These are phyloP conservation scores for Oligia strigilis DNA, from an alignment of 2,888 invertebrate genomes.

Conservation along the genomic window DNA sequence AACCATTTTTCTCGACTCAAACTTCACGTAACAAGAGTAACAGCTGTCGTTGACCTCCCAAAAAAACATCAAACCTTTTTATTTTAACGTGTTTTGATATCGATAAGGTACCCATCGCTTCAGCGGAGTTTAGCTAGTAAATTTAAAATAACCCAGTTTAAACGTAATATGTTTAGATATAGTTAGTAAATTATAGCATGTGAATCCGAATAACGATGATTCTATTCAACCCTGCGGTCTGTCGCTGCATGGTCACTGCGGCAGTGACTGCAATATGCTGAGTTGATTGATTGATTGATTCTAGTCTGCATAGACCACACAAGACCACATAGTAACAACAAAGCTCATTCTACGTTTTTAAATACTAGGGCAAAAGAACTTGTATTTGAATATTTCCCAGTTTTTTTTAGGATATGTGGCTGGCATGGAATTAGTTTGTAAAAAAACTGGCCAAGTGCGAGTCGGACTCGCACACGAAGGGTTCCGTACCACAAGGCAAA, in stretches of 20 bases:
- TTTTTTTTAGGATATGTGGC: neutral
- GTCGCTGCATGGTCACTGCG: conserved; percentile 42
- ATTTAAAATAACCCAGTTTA: too few relatives aligned
- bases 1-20: neutral
- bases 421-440: neutral
- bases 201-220: conserved; percentile 28
- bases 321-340: conserved; percentile 12
- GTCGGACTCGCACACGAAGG: too few relatives aligned
- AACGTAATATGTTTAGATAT: neutral
- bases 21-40: neutral
- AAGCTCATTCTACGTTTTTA: neutral
- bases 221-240: conserved; percentile 43
- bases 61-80: neutral
- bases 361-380: neutral
- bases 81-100: neutral
- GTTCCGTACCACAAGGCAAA: too few relatives aligned
- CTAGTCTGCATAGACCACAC: conserved; percentile 32
- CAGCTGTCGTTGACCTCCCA: neutral
- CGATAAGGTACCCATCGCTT: neutral
- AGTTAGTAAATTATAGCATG: neutral
- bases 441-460: too few relatives aligned
- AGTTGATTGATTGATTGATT: conserved; percentile 56
- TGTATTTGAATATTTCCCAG: neutral
- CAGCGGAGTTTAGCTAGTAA: neutral
- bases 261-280: conserved; percentile 47